Base-by-base conservation (phyloP, 2,113 vertebrate genomes). In the rabbit (Oryctolagus cuniculus) region DNA sequence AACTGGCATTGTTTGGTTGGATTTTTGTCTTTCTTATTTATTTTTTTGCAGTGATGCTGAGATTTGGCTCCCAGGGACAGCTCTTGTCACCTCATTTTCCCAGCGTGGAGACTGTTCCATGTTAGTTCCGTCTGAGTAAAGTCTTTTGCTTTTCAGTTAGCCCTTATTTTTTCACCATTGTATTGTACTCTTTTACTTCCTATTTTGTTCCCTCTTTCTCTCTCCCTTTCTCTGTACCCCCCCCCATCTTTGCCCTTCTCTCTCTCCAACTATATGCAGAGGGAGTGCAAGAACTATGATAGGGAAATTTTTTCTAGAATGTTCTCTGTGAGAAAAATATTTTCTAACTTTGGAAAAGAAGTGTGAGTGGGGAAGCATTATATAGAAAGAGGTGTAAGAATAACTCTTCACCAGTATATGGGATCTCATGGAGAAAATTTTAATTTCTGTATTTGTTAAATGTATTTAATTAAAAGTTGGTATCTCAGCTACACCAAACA, bases 61-160 rank as follows among this genome's bases (percentile, higher is more conserved):
- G 49, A 89, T 83, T 70, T 89, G 83, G 87, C 66, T 93, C 93
- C 15, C 80, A 77, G 58, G 25, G 25, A 86, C 64, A 75, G n/a
- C 36, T 72, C 86, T 72, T 93, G 82, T 90, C 34, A 85, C 44
- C 66, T 89, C 82, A 61, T 90, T 95, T 95, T 78, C 85, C 73
- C 82, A 89, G 74, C 64, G 31, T 66, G 79, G 31, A 86, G 67
- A 78, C 51, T 34, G 49, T 75, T 86, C 89, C 72, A 22, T 67
- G 29, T 81, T 75, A 90, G 95, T 96, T 90, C 79, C 84, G 25
- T 79, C 29, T 81, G 90, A 95, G 58, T 10, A 64, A 64, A 94
- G 38, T 51, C 87, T 88, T 95, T 86, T 3, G 5, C 51, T 88
- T 93, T 86, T 58, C 22, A 27, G 29, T 70, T 29, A 86, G 58